A percentile compares a stretch with the other conserved stretches of the same genome.
Evolutionary conservation across 2,797 vertebrate genomes (phyloP).

Genomic region (Amphiprion clarkii): DNA sequence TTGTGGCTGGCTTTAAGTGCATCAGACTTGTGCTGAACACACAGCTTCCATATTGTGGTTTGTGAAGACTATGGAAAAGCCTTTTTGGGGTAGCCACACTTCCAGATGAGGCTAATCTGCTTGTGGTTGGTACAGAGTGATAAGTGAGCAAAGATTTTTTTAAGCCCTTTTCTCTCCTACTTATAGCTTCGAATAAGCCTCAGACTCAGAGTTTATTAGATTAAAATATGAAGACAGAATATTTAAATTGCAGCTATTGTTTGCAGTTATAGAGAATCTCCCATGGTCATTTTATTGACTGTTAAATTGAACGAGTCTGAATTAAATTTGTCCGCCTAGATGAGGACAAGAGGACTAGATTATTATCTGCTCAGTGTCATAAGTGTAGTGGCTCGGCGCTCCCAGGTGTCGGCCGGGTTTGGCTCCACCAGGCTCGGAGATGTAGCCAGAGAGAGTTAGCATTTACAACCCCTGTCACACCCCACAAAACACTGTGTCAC

Average conservation of each 20-base stretch:
- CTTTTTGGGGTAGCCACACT: constrained; percentile 77
- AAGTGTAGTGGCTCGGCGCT: constrained; percentile 63
- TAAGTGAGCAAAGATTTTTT: constrained; percentile 68
- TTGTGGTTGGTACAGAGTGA: constrained; percentile 72
- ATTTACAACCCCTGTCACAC: constrained; percentile 85
- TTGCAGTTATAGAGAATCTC: constrained; percentile 16
- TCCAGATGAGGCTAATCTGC: constrained; percentile 79
- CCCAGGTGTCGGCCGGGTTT: constrained; percentile 74
- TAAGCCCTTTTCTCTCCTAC: constrained; percentile 48
- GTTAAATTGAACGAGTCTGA: constrained; percentile 6
- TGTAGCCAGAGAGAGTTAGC: constrained; percentile 81
- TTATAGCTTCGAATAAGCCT: constrained; percentile 46
- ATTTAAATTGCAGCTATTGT: neutral
- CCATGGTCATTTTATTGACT: constrained; percentile 5
- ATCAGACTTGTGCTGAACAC: constrained; percentile 87
- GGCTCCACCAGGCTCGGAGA: constrained; percentile 70
- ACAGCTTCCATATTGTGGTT: constrained; percentile 88
- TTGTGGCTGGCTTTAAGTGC: constrained; percentile 87
- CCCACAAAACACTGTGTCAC: constrained; percentile 83
- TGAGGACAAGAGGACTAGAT: constrained; percentile 54
- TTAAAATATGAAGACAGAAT: constrained; percentile 10
- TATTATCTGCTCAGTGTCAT: constrained; percentile 66
- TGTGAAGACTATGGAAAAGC: constrained; percentile 82
- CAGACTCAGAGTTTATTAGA: constrained; percentile 24
- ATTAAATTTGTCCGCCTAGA: constrained; percentile 17